Conservation (phyloP, 2,888 invertebrate genomes). For the Baronia brevicornis region DNA sequence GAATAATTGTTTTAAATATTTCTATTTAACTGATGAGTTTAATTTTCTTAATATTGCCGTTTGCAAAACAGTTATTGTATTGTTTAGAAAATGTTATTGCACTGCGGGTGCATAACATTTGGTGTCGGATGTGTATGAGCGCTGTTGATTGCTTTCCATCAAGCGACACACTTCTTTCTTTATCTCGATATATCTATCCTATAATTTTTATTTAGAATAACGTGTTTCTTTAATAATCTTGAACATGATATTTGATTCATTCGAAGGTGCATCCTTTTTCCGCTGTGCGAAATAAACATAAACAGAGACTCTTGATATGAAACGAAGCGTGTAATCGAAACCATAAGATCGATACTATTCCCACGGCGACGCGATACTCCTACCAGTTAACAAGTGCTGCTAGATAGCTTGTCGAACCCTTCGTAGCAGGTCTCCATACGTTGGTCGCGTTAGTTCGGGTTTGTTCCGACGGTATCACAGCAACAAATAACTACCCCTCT, state of each 20-base stretch:
- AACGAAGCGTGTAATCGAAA: constrained; percentile 41
- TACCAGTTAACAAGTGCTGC: constrained; percentile 33
- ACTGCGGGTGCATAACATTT: constrained; percentile 1
- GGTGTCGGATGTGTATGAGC: too few relatives aligned
- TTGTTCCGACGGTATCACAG: constrained; percentile 46
- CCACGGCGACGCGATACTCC: constrained; percentile 59
- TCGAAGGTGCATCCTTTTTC: constrained; percentile 11
- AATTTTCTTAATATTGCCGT: constrained; percentile 1
- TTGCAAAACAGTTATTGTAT: not conserved
- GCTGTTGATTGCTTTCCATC: too few relatives aligned
- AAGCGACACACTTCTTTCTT: too few relatives aligned
- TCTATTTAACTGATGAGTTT: constrained; percentile 4
- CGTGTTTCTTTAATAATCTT: too few relatives aligned
- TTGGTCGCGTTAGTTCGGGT: constrained; percentile 33
- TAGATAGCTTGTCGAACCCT: constrained; percentile 20
- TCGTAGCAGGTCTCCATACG: constrained; percentile 30
- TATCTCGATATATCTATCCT: too few relatives aligned
- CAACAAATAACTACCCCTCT: constrained; percentile 41
- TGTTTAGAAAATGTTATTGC: constrained; percentile 8
- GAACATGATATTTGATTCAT: too few relatives aligned
- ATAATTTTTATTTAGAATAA: too few relatives aligned
- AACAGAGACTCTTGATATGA: constrained; percentile 28
- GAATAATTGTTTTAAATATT: constrained; percentile 18
- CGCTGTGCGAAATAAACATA: constrained; percentile 26
- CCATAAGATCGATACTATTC: constrained; percentile 63